phyloP scores from a whole-genome alignment of 2,888 invertebrate genomes.

The Anodontia alba region DNA sequence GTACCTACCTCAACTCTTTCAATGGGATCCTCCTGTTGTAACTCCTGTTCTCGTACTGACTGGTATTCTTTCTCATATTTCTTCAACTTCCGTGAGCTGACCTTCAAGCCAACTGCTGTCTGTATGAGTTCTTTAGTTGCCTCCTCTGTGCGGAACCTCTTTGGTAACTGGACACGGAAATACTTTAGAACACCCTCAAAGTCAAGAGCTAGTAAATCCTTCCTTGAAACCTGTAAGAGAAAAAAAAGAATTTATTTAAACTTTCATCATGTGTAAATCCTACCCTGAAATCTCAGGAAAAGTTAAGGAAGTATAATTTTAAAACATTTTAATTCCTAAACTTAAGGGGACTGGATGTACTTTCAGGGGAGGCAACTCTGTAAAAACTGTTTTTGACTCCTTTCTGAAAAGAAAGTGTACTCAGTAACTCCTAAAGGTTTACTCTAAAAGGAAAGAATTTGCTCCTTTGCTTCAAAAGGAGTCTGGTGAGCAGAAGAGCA shows the following conservation, averaged over 20 bases:
- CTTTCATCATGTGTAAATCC: no score
- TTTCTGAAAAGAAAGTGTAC: no score
- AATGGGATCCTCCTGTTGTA: slow-evolving; percentile 85
- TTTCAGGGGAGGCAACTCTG: no score
- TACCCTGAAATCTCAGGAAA: slow-evolving; percentile 88
- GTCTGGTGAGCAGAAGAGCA: no score
- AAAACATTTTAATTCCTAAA: no score
- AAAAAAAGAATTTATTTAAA: not conserved
- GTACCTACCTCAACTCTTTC: slow-evolving; percentile 85
- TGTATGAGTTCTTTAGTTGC: slow-evolving; percentile 95
- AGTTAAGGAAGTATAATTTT: no score
- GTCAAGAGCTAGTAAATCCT: slow-evolving; percentile 95
- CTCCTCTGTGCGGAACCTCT: slow-evolving; percentile 97
- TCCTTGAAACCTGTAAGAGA: slow-evolving; percentile 87
- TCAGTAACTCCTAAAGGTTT: no score
- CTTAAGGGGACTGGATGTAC: no score
- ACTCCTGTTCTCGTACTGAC: slow-evolving; percentile 88
- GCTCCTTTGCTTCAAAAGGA: no score
- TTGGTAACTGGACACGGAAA: slow-evolving; percentile 98
- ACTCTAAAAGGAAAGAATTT: no score
- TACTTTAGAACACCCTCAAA: slow-evolving; percentile 99
- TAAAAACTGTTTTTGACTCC: no score
- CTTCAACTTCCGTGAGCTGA: slow-evolving; percentile 89
- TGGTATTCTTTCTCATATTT: slow-evolving; percentile 97
- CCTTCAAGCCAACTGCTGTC: slow-evolving; percentile 89